Conservation (phyloP, 2,113 vertebrate genomes). For the Syngnathus scovelli region DNA sequence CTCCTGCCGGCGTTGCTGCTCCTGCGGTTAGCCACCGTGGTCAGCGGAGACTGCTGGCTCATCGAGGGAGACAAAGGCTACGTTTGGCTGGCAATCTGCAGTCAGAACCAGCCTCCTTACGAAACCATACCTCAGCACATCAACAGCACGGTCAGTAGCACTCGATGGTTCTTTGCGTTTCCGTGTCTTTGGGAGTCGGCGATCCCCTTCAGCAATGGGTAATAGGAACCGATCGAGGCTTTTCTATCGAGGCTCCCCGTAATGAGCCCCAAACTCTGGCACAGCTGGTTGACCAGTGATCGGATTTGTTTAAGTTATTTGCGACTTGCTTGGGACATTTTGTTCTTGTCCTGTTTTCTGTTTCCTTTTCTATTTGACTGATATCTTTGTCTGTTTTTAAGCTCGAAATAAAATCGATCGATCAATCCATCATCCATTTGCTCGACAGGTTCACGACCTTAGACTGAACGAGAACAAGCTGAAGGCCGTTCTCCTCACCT, state of each 20-base stretch:
- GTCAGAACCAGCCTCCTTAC: conserved; percentile 97
- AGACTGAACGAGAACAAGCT: conserved; percentile 97
- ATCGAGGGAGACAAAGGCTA: conserved; percentile 98
- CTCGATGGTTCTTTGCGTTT: not conserved
- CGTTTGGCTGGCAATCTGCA: conserved; percentile 98
- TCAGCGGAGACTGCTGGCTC: conserved; percentile 90
- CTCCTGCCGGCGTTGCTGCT: conserved; percentile 50
- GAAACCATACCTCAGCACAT: conserved; percentile 98
- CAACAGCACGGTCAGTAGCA: conserved; percentile 84
- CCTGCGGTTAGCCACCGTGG: conserved; percentile 69
- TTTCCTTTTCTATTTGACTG: no score
- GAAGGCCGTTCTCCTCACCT: conserved; percentile 88
- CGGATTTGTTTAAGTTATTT: not conserved
- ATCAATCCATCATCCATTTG: no score
- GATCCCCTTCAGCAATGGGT: not conserved
- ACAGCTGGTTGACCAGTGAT: not conserved
- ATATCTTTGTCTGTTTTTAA: no score
- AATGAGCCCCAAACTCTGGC: not conserved
- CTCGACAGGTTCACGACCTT: conserved; percentile 80
- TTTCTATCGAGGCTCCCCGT: no score
- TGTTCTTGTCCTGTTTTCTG: no score
- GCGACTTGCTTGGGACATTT: no score
- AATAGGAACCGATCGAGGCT: not conserved
- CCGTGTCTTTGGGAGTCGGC: conserved; percentile 1
- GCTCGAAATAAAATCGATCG: no score